Base-by-base conservation (phyloP, 1,140 invertebrate genomes). In the Cherax destructor region DNA sequence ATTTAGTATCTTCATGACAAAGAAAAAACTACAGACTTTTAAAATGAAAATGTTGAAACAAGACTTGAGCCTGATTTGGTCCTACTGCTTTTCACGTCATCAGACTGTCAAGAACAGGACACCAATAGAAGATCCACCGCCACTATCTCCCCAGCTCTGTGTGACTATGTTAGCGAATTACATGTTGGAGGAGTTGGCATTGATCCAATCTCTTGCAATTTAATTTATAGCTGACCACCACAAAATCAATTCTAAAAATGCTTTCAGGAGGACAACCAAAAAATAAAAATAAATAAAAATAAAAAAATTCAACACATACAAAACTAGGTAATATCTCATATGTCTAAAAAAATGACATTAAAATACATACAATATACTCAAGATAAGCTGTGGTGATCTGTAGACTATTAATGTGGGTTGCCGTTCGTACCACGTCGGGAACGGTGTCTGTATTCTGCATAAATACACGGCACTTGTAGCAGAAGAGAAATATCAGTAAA, bases 291-390 rank as follows among this genome's bases (percentile, higher is more conserved):
- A 59, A 87, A 50, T 50, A 80, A 72, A 50, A 47, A 72, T 24
- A 61, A 30, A 84, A 84, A 61, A 65, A 91, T 50, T 78, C 41
- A 91, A 78, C 72, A 85, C 89, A 85, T 86, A 89, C 65, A 89
- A 89, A 89, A 89, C 87, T 83, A 89, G 87, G 87, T 83, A 89
- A 72, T 89, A 83, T 89, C 87, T 89, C 80, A 83, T 80, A 89
- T 89, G 87, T 89, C 87, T 89, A 89, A 83, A 89, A 41, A 74
- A 88, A 76, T 83, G 87, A 89, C 87, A 89, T 89, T 80, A 76
- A 83, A 89, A 89, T 83, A 89, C 87, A 89, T 88, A 88, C 87
- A 89, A 74, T 83, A 89, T 89, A 89, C 83, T 91, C 83, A 85
- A 85, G 74, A 72, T 78, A 85, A 85, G 81, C 52, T 90, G 89